phyloP scores from a whole-genome alignment of 2,888 invertebrate genomes.

The Margaritifera margaritifera region DNA sequence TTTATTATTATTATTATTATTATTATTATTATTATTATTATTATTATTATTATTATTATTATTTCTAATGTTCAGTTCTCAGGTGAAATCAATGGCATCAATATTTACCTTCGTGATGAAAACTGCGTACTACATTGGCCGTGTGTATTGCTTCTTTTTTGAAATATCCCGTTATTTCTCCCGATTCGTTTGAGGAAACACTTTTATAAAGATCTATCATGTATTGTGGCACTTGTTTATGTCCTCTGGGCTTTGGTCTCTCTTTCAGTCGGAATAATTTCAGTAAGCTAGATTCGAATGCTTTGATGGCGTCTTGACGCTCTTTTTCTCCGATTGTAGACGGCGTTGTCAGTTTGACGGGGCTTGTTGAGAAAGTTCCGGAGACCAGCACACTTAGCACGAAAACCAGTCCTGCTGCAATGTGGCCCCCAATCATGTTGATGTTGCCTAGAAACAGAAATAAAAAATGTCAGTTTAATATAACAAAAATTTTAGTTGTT shows the following conservation, averaged over 20 bases:
- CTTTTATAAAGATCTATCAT: constrained; percentile 85
- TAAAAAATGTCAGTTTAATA: background rate
- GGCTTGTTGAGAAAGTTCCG: constrained; percentile 22
- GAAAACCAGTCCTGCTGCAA: constrained; percentile 49
- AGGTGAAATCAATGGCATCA: background rate
- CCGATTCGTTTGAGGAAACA: constrained; percentile 80
- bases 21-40: background rate
- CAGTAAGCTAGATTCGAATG: constrained; percentile 78
- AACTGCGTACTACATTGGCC: constrained; percentile 69
- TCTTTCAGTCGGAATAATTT: constrained; percentile 78
- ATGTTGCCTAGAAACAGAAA: constrained; percentile 55
- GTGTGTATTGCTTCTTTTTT: constrained; percentile 36
- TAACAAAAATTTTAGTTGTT: no score
- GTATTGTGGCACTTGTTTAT: constrained; percentile 83
- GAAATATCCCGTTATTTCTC: constrained; percentile 70
- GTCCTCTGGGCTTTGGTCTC: constrained; percentile 75
- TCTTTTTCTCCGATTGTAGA: constrained; percentile 40
- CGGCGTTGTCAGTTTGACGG: constrained; percentile 20
- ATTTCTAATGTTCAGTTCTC: constrained; percentile 1
- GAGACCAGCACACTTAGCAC: constrained; percentile 46
- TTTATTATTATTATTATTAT: background rate
- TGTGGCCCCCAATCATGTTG: constrained; percentile 61
- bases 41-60: background rate
- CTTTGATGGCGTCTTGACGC: constrained; percentile 68
- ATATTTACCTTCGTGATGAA: constrained; percentile 60